These are phyloP conservation scores for Stylophora pistillata DNA, from an alignment of 64 coral and sea anemone species.

Conservation along the genomic window DNA sequence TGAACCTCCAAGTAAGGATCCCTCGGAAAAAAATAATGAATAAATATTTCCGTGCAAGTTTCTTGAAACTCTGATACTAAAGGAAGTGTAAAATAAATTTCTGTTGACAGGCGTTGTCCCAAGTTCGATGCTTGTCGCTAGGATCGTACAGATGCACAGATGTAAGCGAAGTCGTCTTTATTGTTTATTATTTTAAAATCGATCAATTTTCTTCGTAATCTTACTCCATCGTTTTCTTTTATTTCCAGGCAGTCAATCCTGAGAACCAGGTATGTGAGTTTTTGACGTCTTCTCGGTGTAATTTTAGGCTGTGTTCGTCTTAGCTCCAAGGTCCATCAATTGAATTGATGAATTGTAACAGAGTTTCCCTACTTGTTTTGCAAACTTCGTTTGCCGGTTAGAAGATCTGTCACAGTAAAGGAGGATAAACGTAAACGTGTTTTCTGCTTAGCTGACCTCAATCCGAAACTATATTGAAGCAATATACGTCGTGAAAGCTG, in stretches of 20 bases:
- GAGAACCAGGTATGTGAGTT: slow-evolving; percentile 24
- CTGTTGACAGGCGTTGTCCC: background rate
- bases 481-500: no score
- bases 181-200: no score
- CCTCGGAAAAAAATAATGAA: background rate
- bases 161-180: slow-evolving; percentile 6
- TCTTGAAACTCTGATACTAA: background rate
- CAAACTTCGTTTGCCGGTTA: no score
- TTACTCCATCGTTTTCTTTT: background rate
- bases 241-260: slow-evolving; percentile 11
- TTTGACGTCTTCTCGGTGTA: background rate
- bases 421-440: no score
- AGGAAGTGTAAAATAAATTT: background rate
- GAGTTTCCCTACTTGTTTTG: no score
- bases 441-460: no score
- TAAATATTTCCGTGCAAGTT: background rate
- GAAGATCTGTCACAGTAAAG: no score
- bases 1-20: slow-evolving; percentile 1
- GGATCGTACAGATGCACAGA: slow-evolving; percentile 20
- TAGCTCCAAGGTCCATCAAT: no score
- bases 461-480: no score
- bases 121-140: background rate
- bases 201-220: background rate
- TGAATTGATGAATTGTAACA: no score
- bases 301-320: no score